Conservation (phyloP, 2,888 invertebrate genomes). For the Sminthurinus aureus region DNA sequence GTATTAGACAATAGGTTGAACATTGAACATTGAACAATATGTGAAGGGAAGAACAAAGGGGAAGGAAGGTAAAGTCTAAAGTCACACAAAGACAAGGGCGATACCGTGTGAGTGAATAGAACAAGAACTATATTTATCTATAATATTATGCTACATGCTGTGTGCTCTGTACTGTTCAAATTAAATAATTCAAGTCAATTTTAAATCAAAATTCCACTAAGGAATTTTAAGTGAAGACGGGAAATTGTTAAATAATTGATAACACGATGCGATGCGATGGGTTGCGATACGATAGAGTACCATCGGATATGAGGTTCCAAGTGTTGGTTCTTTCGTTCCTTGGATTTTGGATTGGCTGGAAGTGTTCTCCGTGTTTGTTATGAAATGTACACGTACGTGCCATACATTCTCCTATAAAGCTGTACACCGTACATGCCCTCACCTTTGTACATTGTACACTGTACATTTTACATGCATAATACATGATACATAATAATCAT, state of each 20-base stretch:
- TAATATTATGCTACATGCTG: not conserved
- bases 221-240: conserved; percentile 4
- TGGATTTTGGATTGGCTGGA: not conserved
- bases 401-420: too few relatives aligned
- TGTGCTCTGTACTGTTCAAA: not conserved
- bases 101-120: not conserved
- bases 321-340: not conserved
- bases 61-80: not conserved
- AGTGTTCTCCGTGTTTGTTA: not conserved
- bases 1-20: too few relatives aligned
- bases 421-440: too few relatives aligned
- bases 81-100: not conserved
- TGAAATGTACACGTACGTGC: too few relatives aligned
- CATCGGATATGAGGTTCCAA: too few relatives aligned
- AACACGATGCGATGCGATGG: not conserved
- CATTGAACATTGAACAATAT: too few relatives aligned
- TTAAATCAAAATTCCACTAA: not conserved
- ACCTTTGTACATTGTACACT: too few relatives aligned
- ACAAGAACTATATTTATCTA: not conserved
- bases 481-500: too few relatives aligned
- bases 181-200: not conserved
- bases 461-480: too few relatives aligned
- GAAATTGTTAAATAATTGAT: conserved; percentile 23
- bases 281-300: too few relatives aligned
- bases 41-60: too few relatives aligned